These are phyloP conservation scores for Microctonus hyperodae DNA, from an alignment of 2,888 invertebrate genomes.

Conservation along the genomic window DNA sequence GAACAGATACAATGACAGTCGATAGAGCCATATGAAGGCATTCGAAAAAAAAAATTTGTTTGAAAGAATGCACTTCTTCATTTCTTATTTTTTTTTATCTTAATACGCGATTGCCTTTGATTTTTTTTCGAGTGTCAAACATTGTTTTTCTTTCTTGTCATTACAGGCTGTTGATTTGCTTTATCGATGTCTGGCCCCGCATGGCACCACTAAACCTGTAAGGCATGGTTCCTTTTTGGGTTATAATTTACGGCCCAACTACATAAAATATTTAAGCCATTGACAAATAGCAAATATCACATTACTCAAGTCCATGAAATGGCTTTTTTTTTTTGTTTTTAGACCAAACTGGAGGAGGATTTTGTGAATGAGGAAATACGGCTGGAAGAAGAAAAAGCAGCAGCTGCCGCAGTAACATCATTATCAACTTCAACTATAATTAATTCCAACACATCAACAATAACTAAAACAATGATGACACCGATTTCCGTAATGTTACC, in stretches of 20 bases:
- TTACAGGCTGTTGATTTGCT: constrained; percentile 63
- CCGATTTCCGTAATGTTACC: constrained; percentile 57
- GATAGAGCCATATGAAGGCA: constrained; percentile 29
- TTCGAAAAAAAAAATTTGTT: neutral
- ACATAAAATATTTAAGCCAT: constrained; percentile 33
- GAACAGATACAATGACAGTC: constrained; percentile 9
- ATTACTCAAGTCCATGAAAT: constrained; percentile 37
- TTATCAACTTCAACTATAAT: constrained; percentile 16
- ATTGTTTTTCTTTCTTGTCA: constrained; percentile 62
- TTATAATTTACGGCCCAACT: constrained; percentile 40
- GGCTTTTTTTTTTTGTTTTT: constrained; percentile 44
- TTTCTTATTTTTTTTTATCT: neutral
- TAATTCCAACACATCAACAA: constrained; percentile 14
- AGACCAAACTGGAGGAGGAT: constrained; percentile 62
- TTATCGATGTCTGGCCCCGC: constrained; percentile 64
- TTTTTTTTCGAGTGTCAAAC: constrained; percentile 51
- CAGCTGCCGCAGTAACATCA: constrained; percentile 11
- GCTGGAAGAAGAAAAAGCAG: constrained; percentile 46
- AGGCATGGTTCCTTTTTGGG: constrained; percentile 62
- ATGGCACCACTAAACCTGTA: constrained; percentile 63
- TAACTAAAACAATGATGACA: constrained; percentile 46
- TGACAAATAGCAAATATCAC: constrained; percentile 25
- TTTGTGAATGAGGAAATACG: constrained; percentile 57
- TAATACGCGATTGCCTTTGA: constrained; percentile 22
- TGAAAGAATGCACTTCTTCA: neutral